These are phyloP conservation scores for Sitophilus oryzae DNA, from an alignment of 1,140 invertebrate species.

Conservation along the genomic window DNA sequence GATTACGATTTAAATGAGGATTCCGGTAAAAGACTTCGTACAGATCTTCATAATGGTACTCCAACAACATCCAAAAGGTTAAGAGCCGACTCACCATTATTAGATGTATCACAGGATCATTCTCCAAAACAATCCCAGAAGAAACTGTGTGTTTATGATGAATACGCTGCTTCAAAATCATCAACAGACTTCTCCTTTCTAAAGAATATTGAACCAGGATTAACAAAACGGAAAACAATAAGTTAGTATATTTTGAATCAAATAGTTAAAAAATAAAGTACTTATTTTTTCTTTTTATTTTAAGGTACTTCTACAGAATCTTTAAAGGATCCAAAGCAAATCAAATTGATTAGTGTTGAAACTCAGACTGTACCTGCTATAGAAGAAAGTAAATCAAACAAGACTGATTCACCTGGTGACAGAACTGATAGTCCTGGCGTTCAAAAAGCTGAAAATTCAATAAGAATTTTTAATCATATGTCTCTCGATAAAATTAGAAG, in stretches of 20 bases:
- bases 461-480: conserved; percentile 35
- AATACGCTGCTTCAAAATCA: conserved; percentile 32
- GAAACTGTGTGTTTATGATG: conserved; percentile 32
- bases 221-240: conserved; percentile 25
- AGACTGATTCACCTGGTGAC: background rate
- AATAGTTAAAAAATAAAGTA: conserved; percentile 7
- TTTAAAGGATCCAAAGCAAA: conserved; percentile 22
- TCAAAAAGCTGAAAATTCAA: conserved; percentile 9
- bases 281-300: conserved; percentile 12
- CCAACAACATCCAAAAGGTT: conserved; percentile 9
- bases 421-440: conserved; percentile 4
- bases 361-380: conserved; percentile 29
- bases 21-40: conserved; percentile 20
- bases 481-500: conserved; percentile 32
- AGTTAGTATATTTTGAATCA: conserved; percentile 25
- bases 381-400: conserved; percentile 12
- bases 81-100: conserved; percentile 22
- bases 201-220: conserved; percentile 16
- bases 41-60: background rate
- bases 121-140: conserved; percentile 24
- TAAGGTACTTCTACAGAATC: conserved; percentile 26
- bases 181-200: conserved; percentile 28
- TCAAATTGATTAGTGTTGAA: conserved; percentile 30
- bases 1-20: conserved; percentile 27
- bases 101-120: conserved; percentile 13